Conservation (phyloP, 2,888 invertebrate genomes). For the Artemia sp. region DNA sequence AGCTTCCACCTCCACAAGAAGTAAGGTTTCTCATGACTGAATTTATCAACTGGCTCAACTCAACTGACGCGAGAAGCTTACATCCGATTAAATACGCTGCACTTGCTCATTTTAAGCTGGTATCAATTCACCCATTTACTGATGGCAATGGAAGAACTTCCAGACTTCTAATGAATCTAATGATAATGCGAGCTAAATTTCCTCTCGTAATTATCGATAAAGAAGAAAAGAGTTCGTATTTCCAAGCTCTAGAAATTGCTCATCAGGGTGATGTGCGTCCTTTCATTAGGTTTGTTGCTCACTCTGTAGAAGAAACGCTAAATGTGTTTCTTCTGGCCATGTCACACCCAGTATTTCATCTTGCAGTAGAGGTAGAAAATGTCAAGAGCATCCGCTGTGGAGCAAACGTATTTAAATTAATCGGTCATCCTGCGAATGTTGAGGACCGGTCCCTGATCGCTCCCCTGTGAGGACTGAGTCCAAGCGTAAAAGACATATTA, state of each 20-base stretch:
- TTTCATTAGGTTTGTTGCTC: slow-evolving; percentile 87
- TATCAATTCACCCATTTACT: slow-evolving; percentile 88
- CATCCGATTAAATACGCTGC: slow-evolving; percentile 91
- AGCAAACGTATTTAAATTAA: too few species aligned
- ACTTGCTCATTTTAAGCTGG: slow-evolving; percentile 86
- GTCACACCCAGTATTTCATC: too few species aligned
- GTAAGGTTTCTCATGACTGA: slow-evolving; percentile 64
- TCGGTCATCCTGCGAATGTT: too few species aligned
- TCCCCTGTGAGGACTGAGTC: too few species aligned
- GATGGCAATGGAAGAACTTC: slow-evolving; percentile 95
- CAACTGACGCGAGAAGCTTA: slow-evolving; percentile 61
- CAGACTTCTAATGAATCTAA: slow-evolving; percentile 82
- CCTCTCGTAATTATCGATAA: slow-evolving; percentile 88
- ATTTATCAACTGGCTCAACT: slow-evolving; percentile 82
- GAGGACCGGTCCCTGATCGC: too few species aligned
- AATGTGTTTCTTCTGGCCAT: slow-evolving; percentile 35
- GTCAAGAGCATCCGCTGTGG: too few species aligned
- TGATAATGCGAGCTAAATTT: slow-evolving; percentile 85
- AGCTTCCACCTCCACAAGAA: slow-evolving; percentile 71
- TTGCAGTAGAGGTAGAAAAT: too few species aligned
- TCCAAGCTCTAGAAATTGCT: slow-evolving; percentile 69
- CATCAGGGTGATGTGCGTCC: slow-evolving; percentile 89
- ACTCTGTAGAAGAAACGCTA: slow-evolving; percentile 71
- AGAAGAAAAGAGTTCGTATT: slow-evolving; percentile 59
- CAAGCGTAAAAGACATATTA: too few species aligned